Evolutionary conservation across 2,888 invertebrate genomes (phyloP), one percentile per base, ranked within the genome.

Genomic region (Athalia rosae): DNA sequence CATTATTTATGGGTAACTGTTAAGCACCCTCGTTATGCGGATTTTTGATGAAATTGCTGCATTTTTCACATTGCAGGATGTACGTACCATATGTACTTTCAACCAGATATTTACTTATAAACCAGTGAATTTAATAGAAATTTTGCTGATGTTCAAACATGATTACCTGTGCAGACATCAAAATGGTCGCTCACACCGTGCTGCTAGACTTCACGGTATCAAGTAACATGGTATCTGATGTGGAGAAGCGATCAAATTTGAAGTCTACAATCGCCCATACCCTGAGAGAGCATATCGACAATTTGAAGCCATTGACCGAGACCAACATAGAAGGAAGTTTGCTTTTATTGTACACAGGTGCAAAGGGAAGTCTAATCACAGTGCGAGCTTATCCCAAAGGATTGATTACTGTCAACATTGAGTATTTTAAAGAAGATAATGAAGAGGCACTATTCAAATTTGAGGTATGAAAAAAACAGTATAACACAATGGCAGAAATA

Each of bases 191-290:
- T 58, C 94, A 96, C 90, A 95, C 95, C 71, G 92, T 96, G 84
- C 90, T 96, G 74, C 91, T 96, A 83, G 96, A 96, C 91, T 96
- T 96, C 87, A 94, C 95, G 1, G 92, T 96, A 82, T 94, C 95
- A 82, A 92, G 94, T 61, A 93, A 92, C 79, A 92, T 93, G 67
- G 91, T 95, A 56, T 92, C 92, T 80, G 95, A 94, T 85, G 92
- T 94, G 80, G 92, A 91, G 81, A 94, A 94, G 80, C 92, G 94
- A 79, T 93, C 93, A 81, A 91, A 92, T 78, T 91, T 95, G 61
- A 93, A 94, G 80, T 92, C 92, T 79, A 93, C 94, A 82, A 91
- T 96, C 80, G 93, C 95, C 85, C 93, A 92, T 80, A 93, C 95
- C 79, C 89, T 96, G 79, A 93, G 94, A 83, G 94, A 95, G 85